A percentile compares a stretch with the other conserved stretches of the same genome.
These are phyloP conservation scores for Drosophila helvetica DNA, from an alignment of 2,888 invertebrate species.

Conservation along the genomic window DNA sequence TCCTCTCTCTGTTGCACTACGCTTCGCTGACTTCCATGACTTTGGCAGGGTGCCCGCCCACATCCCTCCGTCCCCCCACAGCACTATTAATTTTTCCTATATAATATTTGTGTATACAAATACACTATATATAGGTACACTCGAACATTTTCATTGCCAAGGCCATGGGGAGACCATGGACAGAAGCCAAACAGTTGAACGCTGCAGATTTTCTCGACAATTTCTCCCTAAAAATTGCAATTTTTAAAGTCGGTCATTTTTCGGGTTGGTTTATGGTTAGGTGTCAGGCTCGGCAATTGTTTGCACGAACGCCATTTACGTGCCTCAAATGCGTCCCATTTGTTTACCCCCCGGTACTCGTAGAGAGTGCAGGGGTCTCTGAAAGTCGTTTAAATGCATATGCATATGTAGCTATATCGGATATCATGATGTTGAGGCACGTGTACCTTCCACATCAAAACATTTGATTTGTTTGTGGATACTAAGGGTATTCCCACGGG, in stretches of 20 bases:
- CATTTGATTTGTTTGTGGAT: background rate
- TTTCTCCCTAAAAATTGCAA: conserved; percentile 21
- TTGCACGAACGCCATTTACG: conserved; percentile 45
- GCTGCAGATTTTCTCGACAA: conserved; percentile 14
- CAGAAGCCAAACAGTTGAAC: conserved; percentile 1
- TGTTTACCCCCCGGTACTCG: background rate
- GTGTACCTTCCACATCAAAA: background rate
- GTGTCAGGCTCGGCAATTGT: conserved; percentile 31
- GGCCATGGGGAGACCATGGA: conserved; percentile 54
- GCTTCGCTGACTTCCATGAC: conserved; percentile 39
- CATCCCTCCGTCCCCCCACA: conserved; percentile 8
- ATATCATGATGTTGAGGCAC: background rate
- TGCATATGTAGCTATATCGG: no score
- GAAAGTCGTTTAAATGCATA: background rate
- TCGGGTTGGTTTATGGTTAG: conserved; percentile 4
- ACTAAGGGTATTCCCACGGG: no score
- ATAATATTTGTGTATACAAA: background rate
- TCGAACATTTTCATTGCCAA: conserved; percentile 64
- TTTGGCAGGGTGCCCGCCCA: conserved; percentile 25
- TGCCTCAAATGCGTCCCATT: conserved; percentile 21
- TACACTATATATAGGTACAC: background rate
- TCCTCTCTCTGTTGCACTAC: background rate
- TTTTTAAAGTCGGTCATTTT: background rate
- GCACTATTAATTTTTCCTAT: conserved; percentile 23
- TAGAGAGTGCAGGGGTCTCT: background rate